Percentiles rank a stretch among this genome's conserved stretches.
Conservation (phyloP, 2,888 invertebrate genomes). For the Molorchus minor region DNA sequence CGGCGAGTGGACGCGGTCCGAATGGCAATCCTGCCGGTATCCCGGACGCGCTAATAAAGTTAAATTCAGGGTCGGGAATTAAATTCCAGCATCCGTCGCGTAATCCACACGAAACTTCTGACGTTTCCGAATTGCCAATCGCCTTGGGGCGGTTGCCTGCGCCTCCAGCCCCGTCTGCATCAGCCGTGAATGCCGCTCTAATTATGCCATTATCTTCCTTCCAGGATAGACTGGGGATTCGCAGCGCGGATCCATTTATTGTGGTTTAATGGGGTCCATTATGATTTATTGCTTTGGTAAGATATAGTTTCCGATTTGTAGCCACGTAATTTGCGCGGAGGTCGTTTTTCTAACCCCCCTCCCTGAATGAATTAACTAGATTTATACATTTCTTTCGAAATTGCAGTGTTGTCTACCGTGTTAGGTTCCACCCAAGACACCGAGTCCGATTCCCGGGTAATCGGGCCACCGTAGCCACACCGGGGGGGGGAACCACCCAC, state of each 20-base stretch:
- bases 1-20: slow-evolving; percentile 24
- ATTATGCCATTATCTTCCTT: slow-evolving; percentile 22
- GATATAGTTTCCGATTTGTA: neutral
- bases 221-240: slow-evolving; percentile 13
- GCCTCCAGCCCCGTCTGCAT: neutral
- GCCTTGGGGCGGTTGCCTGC: slow-evolving; percentile 1
- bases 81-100: slow-evolving; percentile 14
- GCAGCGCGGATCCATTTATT: slow-evolving; percentile 13
- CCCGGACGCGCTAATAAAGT: slow-evolving; percentile 23
- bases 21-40: neutral
- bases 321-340: too few species aligned
- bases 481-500: too few species aligned
- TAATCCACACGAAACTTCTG: slow-evolving; percentile 17
- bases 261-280: slow-evolving; percentile 3
- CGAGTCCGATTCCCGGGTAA: too few species aligned
- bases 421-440: too few species aligned
- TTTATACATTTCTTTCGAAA: too few species aligned
- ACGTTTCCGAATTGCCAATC: slow-evolving; percentile 26
- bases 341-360: too few species aligned
- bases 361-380: too few species aligned
- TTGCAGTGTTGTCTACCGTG: too few species aligned
- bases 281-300: slow-evolving; percentile 13
- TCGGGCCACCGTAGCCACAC: too few species aligned
- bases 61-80: slow-evolving; percentile 21
- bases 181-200: slow-evolving; percentile 13